Percentiles rank a stretch among this genome's conserved stretches.
phyloP scores from a whole-genome alignment of 2,113 vertebrate species.

The Ardeotis arabs region DNA sequence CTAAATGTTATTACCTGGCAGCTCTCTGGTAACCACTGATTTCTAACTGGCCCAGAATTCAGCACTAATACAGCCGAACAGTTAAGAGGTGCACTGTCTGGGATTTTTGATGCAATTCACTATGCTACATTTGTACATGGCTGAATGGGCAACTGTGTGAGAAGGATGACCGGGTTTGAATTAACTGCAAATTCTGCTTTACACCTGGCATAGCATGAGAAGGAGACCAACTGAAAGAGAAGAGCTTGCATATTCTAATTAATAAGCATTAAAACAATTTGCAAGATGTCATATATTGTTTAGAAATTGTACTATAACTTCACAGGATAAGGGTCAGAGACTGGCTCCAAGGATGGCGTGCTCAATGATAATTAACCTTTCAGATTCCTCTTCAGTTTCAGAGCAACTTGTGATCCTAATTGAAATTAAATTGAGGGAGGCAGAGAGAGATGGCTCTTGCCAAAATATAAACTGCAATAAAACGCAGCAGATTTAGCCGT shows the following conservation, averaged over 20 bases:
- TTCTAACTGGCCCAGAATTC: background rate
- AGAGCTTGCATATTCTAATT: background rate
- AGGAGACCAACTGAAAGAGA: background rate
- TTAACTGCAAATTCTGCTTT: background rate
- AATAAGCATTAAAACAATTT: conserved; percentile 39
- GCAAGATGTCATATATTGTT: background rate
- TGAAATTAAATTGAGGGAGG: conserved; percentile 47
- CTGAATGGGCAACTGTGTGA: background rate
- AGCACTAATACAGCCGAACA: background rate
- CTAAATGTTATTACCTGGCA: background rate
- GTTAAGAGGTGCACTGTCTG: rapidly evolving
- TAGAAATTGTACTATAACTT: conserved; percentile 10
- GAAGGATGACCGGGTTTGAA: background rate
- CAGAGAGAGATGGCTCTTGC: background rate
- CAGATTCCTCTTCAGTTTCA: background rate
- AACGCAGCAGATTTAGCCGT: background rate
- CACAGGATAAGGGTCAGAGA: background rate
- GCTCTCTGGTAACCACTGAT: background rate
- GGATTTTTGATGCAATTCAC: background rate
- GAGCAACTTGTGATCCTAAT: conserved; percentile 33
- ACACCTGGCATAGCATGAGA: background rate
- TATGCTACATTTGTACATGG: background rate
- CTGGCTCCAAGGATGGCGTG: background rate
- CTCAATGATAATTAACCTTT: conserved; percentile 50
- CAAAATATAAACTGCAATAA: conserved; percentile 36